Conservation (phyloP, 2,113 vertebrate genomes). For the Illadopsis cleaveri region DNA sequence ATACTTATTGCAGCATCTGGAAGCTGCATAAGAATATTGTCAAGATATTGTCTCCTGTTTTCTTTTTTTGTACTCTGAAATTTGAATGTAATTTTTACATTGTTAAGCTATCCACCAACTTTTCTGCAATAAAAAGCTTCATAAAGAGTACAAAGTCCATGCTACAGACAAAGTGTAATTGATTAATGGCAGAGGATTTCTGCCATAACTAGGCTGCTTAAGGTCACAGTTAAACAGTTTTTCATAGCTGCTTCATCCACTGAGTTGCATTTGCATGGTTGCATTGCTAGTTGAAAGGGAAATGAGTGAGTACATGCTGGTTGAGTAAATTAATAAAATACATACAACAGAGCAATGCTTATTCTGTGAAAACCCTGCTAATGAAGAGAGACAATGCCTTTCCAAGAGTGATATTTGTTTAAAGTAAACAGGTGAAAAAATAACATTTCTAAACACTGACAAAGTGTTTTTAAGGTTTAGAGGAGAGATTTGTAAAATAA, state of each 20-base stretch:
- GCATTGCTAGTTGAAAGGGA: conserved; percentile 3
- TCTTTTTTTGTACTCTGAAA: background rate
- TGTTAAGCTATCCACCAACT: background rate
- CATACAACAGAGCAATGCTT: background rate
- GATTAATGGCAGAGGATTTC: conserved; percentile 4
- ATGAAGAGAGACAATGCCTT: background rate
- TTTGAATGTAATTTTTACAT: background rate
- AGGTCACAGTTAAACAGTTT: conserved; percentile 20
- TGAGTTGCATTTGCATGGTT: background rate
- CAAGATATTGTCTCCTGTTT: background rate
- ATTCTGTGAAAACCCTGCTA: background rate
- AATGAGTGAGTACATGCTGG: background rate
- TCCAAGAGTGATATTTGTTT: background rate
- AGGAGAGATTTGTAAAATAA: background rate
- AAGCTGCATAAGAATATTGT: conserved; percentile 1
- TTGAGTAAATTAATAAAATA: conserved; percentile 25
- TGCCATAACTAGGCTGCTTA: background rate
- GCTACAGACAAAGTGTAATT: background rate
- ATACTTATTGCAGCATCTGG: background rate
- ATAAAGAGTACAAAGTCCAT: background rate
- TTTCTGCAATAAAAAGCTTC: background rate
- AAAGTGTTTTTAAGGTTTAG: background rate
- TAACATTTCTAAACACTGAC: background rate
- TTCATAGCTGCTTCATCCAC: background rate
- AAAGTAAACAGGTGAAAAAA: background rate